Conservation (phyloP, 2,113 vertebrate species). For the Pristiophorus japonicus region DNA sequence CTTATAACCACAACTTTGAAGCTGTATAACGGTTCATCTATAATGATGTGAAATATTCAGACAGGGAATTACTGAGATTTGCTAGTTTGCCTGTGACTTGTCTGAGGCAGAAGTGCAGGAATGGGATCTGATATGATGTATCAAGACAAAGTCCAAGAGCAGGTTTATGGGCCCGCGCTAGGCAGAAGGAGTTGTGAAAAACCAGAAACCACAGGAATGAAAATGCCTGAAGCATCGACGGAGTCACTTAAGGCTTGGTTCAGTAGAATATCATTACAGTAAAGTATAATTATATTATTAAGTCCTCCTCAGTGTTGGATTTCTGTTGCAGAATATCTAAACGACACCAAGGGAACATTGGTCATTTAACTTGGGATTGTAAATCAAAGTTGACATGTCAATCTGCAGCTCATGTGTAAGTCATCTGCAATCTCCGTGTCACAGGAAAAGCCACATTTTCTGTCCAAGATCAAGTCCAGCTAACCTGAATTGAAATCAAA, state of each 20-base stretch:
- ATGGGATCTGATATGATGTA: neutral
- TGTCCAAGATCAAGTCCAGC: neutral
- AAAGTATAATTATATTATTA: conserved; percentile 50
- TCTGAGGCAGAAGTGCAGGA: neutral
- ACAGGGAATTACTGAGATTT: neutral
- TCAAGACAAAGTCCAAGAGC: conserved; percentile 40
- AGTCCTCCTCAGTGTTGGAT: conserved; percentile 45
- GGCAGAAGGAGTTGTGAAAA: conserved; percentile 50
- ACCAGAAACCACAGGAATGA: conserved; percentile 43
- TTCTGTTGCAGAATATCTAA: too few species aligned
- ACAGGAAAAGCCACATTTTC: neutral
- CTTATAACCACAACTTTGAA: too few species aligned
- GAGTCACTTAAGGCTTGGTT: conserved; percentile 40
- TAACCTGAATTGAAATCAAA: neutral
- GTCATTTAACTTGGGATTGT: neutral
- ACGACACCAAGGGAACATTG: neutral
- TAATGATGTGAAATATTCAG: neutral
- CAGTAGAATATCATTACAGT: conserved; percentile 42
- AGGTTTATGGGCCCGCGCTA: conserved; percentile 48
- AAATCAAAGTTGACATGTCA: neutral
- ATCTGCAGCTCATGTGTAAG: neutral
- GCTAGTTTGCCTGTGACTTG: neutral
- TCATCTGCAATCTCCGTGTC: neutral
- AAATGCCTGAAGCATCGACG: conserved; percentile 44
- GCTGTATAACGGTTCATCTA: neutral